Conservation (phyloP, 1,140 invertebrate species). For the Hylaeus anthracinus region DNA sequence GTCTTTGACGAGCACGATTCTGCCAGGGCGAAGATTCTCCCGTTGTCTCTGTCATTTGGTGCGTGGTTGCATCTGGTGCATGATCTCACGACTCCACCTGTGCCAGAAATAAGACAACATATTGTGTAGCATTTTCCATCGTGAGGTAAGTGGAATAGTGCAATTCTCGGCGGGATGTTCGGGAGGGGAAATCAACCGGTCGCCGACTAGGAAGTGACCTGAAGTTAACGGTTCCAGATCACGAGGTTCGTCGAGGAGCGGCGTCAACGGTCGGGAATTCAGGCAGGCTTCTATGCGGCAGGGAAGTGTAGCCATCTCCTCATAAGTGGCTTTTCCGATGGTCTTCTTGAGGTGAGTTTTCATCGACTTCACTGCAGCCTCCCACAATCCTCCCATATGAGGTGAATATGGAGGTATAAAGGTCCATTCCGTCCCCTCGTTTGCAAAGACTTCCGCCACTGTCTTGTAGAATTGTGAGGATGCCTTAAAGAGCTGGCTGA, state of each 20-base stretch:
- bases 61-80: not conserved
- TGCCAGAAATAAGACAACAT: not conserved
- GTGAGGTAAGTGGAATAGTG: slow-evolving; percentile 21
- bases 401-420: slow-evolving; percentile 6
- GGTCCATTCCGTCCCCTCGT: not conserved
- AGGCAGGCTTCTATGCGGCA: slow-evolving; percentile 52
- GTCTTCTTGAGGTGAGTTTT: slow-evolving; percentile 8
- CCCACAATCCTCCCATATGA: not conserved
- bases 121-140: not conserved
- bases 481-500: not conserved
- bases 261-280: not conserved
- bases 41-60: not conserved
- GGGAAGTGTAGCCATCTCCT: slow-evolving; percentile 48
- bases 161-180: slow-evolving; percentile 26
- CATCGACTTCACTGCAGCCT: not conserved
- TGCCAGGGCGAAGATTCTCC: not conserved
- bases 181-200: slow-evolving; percentile 30
- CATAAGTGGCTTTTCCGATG: slow-evolving; percentile 43
- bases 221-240: not conserved
- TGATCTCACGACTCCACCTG: not conserved
- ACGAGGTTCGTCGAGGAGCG: not conserved
- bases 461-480: not conserved
- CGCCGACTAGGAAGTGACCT: slow-evolving; percentile 28
- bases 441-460: not conserved
- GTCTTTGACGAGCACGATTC: not conserved